Conservation (phyloP, 2,113 vertebrate genomes). For the sheep (Ovis aries) region DNA sequence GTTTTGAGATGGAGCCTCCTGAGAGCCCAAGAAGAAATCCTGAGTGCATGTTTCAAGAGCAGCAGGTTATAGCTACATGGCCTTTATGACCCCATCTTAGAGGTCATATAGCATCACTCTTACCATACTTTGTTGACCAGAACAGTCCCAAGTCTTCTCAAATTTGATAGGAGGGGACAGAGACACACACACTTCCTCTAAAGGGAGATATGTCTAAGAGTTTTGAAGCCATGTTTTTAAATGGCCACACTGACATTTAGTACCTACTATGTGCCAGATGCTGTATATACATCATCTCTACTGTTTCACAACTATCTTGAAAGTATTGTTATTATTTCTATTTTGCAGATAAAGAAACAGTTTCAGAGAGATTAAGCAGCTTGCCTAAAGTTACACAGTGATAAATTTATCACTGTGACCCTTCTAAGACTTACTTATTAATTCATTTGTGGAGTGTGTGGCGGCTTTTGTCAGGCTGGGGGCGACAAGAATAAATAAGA, state of each 20-base stretch:
- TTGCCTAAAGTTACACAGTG: not conserved
- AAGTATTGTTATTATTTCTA: not conserved
- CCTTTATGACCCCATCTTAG: not conserved
- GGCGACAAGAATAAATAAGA: not conserved
- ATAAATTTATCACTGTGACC: not conserved
- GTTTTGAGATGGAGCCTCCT: not conserved
- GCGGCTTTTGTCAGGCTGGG: not conserved
- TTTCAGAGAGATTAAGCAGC: not conserved
- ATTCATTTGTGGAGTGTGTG: not conserved
- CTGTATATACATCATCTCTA: not conserved
- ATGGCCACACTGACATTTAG: not conserved
- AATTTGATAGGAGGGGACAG: not conserved
- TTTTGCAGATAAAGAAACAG: not conserved
- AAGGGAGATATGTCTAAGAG: not conserved
- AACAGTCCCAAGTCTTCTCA: not conserved
- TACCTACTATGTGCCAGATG: not conserved
- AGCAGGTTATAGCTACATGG: not conserved
- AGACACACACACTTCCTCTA: not conserved
- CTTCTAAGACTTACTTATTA: not conserved
- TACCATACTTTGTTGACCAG: not conserved
- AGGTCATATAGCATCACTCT: not conserved
- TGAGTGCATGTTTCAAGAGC: not conserved
- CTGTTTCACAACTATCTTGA: not conserved
- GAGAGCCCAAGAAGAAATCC: not conserved
- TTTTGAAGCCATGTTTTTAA: slow-evolving; percentile 3